These are phyloP conservation scores for Lasioglossum leucozonium DNA, from an alignment of 2,888 invertebrate species.

Conservation along the genomic window DNA sequence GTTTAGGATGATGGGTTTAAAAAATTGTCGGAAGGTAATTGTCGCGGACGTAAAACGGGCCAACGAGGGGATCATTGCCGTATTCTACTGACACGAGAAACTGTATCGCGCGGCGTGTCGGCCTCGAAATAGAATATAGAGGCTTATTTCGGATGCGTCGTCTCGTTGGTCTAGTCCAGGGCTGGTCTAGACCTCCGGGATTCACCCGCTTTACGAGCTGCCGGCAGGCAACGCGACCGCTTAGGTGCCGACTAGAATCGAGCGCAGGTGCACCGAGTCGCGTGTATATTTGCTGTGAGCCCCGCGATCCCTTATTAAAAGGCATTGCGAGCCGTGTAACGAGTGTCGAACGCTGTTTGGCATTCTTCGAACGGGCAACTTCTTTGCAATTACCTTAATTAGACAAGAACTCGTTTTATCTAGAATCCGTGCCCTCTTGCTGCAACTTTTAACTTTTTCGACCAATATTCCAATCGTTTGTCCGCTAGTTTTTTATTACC, in stretches of 20 bases:
- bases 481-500: neutral
- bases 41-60: conserved; percentile 41
- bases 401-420: neutral
- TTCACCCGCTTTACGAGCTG: conserved; percentile 76
- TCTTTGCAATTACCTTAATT: conserved; percentile 3
- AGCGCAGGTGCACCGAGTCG: conserved; percentile 64
- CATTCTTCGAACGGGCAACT: neutral
- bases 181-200: conserved; percentile 80
- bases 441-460: neutral
- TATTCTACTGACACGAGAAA: conserved; percentile 67
- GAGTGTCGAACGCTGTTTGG: conserved; percentile 38
- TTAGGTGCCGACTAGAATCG: conserved; percentile 58
- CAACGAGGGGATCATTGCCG: conserved; percentile 65
- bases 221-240: conserved; percentile 66
- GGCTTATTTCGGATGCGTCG: conserved; percentile 80
- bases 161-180: conserved; percentile 77
- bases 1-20: neutral
- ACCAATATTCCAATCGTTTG: neutral
- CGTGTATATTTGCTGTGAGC: conserved; percentile 58
- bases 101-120: conserved; percentile 72
- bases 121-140: conserved; percentile 80
- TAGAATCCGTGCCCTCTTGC: neutral
- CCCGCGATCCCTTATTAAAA: conserved; percentile 62
- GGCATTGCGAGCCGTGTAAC: conserved; percentile 46
- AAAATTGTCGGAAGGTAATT: conserved; percentile 31